Evolutionary conservation across 1,140 invertebrate species (phyloP), one percentile per base, ranked within the genome.

Genomic region (Globodera ellingtonae): DNA sequence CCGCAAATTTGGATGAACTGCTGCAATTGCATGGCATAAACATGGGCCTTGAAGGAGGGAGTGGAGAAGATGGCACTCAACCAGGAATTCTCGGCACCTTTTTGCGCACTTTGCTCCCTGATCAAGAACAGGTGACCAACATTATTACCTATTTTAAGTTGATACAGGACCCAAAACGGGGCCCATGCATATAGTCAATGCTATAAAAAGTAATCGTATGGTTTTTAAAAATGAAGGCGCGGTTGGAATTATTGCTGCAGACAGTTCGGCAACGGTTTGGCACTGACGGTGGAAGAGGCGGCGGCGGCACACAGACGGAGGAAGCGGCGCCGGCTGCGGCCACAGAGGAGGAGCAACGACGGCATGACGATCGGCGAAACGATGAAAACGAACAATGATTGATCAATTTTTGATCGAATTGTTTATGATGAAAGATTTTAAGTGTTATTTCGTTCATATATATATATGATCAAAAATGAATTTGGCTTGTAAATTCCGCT

Each of bases 121-220:
- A 82, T 15, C 79, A 81, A 56, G 56, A 82, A 44, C 79, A 81
- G 82, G 79, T 83, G 52, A 13, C 6, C 59, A 44, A 48, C n/a
- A 46, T 59, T 75, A n/a, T 6, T 62, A 6, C 7, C 35, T 2
- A 35, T 35, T 35, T 35, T 2, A 35, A 35, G 35, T 2, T 35
- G 35, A 35, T 35, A 35, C 35, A 2, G 1, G 35, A 35, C 1
- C 35, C 35, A 35, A 35, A 35, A 35, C 35, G 35, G 35, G 35
- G 3, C 35, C 1, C 71, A 72, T 21, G 3, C 24, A 13, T 13
- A 21, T 21, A n/a, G n/a, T 65, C 2, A 65, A 65, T 24, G 24
- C 24, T 24, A 24, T 0, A 24, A 24, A 24, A 24, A 24, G 24
- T 24, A 24, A 24, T 24, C n/a, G 24, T 24, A 24, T 67, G 3